Evolutionary conservation across 2,888 invertebrate genomes (phyloP), one percentile per base, ranked within the genome.

Genomic region (Campoplex nolae): DNA sequence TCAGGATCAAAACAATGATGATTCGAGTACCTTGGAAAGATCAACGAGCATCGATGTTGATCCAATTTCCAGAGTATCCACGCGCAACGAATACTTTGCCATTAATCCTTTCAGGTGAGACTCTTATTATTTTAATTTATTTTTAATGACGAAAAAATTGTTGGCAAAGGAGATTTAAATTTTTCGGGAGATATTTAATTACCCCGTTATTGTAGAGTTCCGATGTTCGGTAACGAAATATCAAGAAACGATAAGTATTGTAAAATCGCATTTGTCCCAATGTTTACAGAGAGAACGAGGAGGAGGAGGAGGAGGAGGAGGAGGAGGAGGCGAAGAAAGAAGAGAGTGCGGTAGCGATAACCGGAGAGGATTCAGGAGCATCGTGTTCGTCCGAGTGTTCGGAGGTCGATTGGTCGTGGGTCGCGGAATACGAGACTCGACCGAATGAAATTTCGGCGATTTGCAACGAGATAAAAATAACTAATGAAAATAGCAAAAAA

Each of bases 391-490:
- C 91, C 45, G 91, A 91, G 65, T 91, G 90, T 79, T 92, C 94
- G 23, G 94, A 94, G 74, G 94, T 94, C 62, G 94, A 94, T 90
- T 94, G 94, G 94, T 94, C 94, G 38, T 94, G 94, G 94, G 90
- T 94, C 7, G 94, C 93, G 88, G 94, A 94, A 89, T 90, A 94
- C 82, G 94, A 94, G 78, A 91, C 51, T 32, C 67, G 76, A 58
- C 23, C 16, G 54, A 38, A 35, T 23, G 16, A 62, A 35, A 35
- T 13, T 68, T 23, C 13, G n/a, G 9, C 65, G 9, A 65, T 1
- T 4, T n/a, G 38, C 8, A 48, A 48, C 16, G 13, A 48, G 48
- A 48, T 16, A 13, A 16, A 48, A 48, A 4, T 18, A 18, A 4
- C 6, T 18, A 51, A 51, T 18, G 51, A 51, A 18, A 51, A 0